Evolutionary conservation across 2,113 vertebrate genomes (phyloP), one percentile per base, ranked within the genome.

Genomic region (Hipposideros armiger): DNA sequence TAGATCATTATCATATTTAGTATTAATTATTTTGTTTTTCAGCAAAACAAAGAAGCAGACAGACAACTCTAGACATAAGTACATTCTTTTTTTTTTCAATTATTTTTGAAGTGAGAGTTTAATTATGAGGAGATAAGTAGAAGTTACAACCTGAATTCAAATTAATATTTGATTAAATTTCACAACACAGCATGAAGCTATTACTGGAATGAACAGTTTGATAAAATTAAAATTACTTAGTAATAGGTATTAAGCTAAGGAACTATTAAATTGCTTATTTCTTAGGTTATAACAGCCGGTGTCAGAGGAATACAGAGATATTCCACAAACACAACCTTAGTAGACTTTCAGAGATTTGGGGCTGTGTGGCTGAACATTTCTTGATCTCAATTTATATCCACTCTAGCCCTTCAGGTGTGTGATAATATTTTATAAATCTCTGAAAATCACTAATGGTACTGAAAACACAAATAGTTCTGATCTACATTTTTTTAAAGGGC

Each of bases 121-220:
- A 98, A 98, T 98, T 98, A 98, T 98, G 91, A 98, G 76, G 94
- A 96, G 98, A 98, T 98, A 98, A 98, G 97, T 96, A 97, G 96
- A 98, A 97, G 94, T 97, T 98, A 98, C 3, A 73, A 96, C 96
- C 90, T 90, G 98, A 98, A 98, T 98, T 98, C 95, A 98, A 98
- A 99, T 98, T 98, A 98, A 98, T 98, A 97, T 98, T 98, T 98
- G 98, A 99, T 98, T 98, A 98, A 98, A 98, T 98, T 98, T 98
- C 78, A 97, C 86, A 98, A 97, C 97, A 95, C 97, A 98, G 94
- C 95, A 91, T 96, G 90, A 56, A 97, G 83, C 88, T 96, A 89
- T 97, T 97, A 96, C 97, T 98, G 97, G 95, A 94, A 96, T 97
- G 98, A 98, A 97, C 94, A 97, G 66, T 96, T 91, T 66, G 89